Evolutionary conservation across 2,888 invertebrate species (phyloP).

Genomic region (Heteromurus nitidus): DNA sequence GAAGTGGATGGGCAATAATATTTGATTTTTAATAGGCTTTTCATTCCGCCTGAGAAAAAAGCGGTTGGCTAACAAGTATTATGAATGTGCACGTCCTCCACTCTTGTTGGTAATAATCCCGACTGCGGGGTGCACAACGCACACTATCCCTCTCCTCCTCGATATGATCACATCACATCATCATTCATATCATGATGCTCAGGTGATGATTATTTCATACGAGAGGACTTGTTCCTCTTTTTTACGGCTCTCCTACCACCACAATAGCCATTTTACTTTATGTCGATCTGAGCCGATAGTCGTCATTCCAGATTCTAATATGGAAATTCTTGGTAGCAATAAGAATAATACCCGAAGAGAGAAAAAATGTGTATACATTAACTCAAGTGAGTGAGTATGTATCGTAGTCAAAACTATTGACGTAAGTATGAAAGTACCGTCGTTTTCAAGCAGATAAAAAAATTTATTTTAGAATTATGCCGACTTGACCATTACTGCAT

Average conservation of each 20-base stretch:
- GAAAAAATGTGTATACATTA: no score
- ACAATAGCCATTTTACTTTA: constrained; percentile 22
- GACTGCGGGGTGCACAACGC: background rate
- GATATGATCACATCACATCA: constrained; percentile 52
- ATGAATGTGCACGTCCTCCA: no score
- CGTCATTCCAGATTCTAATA: constrained; percentile 28
- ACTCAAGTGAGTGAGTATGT: background rate
- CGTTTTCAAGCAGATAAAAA: constrained; percentile 20
- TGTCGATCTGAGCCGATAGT: constrained; percentile 8
- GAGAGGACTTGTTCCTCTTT: background rate
- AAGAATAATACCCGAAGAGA: constrained; percentile 5
- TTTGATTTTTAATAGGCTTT: constrained; percentile 65
- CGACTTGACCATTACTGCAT: constrained; percentile 54
- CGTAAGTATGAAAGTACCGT: constrained; percentile 13
- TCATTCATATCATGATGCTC: constrained; percentile 57
- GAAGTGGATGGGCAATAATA: constrained; percentile 60
- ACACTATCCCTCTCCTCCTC: background rate
- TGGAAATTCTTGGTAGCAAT: constrained; percentile 16
- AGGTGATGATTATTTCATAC: constrained; percentile 60
- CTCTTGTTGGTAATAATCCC: background rate
- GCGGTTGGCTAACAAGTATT: constrained; percentile 51
- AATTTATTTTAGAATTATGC: constrained; percentile 52
- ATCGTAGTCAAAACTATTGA: background rate
- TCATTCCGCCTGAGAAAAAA: constrained; percentile 57
- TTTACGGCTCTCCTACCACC: background rate